Base-by-base conservation (phyloP, 53 echinoderm and acorn worm genomes). In the Pentamera pediparva region DNA sequence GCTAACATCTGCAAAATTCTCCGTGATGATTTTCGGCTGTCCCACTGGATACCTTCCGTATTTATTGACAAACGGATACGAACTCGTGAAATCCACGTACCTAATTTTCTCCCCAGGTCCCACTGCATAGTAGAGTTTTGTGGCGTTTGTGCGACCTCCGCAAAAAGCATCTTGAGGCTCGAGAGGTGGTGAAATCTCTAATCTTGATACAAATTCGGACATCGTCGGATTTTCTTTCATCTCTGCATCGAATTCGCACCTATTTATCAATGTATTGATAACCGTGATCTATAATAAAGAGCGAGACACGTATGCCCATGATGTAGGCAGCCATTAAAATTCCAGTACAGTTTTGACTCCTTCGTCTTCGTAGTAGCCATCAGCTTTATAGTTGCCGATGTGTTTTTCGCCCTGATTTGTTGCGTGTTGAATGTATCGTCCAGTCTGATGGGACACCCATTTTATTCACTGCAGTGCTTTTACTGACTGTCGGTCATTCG, bases 21-120 rank as follows among this genome's bases (percentile, higher is more conserved):
- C 52, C 29, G 76, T 80, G 12, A 79, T 62, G 2, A 79, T 63
- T 12, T 26, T 32, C 0, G 57, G 78, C 21, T 55, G 55, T 3
- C 34, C 37, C 19, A 75, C 51, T 21, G 62, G 77, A 48, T 20
- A 20, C n/a, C 17, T 6, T 30, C 41, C 33, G 48, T 61, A 59
- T 76, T 74, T 8, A 22, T 70, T 24, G 75, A 80, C 25, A 65
- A 76, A 35, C 54, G 61, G 86, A 21, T 83, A 83, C 0, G 77
- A 26, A 0, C 84, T 84, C 34, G 70, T 76, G 39, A 81, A 82
- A 18, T 91, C 87, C 0, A 78, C 60, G 63, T 90, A 90, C 8
- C 59, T 40, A 26, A 86, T 84, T 2, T 63, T 35, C 43, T 89
- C 85, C 19, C 47, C 63, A 57, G 21, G 6, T 2, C 36, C 36